Evolutionary conservation across 2,888 invertebrate genomes (phyloP).

Genomic region (Rhimphoctona megacephalus): DNA sequence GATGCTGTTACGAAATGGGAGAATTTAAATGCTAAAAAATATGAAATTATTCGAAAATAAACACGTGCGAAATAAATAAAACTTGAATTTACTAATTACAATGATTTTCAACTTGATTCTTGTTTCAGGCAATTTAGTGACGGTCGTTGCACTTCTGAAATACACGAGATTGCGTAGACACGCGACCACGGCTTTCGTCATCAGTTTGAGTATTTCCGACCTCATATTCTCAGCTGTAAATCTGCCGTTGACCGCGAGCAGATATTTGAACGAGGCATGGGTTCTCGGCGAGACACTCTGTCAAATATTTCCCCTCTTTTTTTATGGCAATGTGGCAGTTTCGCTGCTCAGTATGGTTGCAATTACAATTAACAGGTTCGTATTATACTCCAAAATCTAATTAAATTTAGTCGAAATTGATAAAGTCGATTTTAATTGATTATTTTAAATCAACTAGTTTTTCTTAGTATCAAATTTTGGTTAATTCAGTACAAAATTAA

Average conservation of each 20-base stretch:
- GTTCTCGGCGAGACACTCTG: conserved; percentile 91
- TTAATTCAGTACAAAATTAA: not conserved
- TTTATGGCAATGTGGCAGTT: conserved; percentile 96
- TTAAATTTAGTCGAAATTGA: not conserved
- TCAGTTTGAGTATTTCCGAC: conserved; percentile 94
- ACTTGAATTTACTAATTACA: not conserved
- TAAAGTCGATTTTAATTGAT: not conserved
- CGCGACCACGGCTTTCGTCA: conserved; percentile 95
- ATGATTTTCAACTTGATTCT: conserved; percentile 45
- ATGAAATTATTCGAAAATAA: not conserved
- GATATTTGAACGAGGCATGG: conserved; percentile 94
- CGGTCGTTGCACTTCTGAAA: conserved; percentile 91
- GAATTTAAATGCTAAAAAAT: not conserved
- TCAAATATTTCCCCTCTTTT: conserved; percentile 94
- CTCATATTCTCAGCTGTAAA: conserved; percentile 94
- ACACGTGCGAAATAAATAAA: not conserved
- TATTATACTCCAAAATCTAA: not conserved
- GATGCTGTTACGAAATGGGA: not conserved
- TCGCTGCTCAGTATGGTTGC: conserved; percentile 95
- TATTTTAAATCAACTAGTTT: not conserved
- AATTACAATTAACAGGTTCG: conserved; percentile 94
- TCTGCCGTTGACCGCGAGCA: conserved; percentile 93
- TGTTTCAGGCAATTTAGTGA: conserved; percentile 92
- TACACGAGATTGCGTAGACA: conserved; percentile 92
- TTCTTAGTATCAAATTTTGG: not conserved